Conservation (phyloP, 2,113 vertebrate genomes). For the Uropsilus gracilis region DNA sequence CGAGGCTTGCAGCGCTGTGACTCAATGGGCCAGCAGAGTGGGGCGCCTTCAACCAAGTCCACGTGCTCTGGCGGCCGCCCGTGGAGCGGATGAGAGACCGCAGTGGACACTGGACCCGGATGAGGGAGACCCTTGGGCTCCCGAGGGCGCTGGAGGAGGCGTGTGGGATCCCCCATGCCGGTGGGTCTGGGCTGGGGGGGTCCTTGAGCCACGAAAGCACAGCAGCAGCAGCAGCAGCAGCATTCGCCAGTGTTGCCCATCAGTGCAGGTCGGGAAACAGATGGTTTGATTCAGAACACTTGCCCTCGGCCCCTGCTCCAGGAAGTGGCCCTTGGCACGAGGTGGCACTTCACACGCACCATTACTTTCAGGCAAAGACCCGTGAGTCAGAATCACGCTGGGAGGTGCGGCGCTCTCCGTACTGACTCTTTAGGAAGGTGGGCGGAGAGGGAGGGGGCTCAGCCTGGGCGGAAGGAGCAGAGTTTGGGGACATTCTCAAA, state of each 20-base stretch:
- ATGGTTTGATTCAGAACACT: constrained; percentile 38
- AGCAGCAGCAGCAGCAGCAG: too few species aligned
- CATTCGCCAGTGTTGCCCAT: too few species aligned
- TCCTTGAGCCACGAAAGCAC: background rate
- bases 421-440: constrained; percentile 38
- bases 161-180: background rate
- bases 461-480: background rate
- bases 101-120: background rate
- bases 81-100: too few species aligned
- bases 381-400: constrained; percentile 55
- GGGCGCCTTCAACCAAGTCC: background rate
- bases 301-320: background rate
- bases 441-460: constrained; percentile 21
- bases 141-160: fast-evolving
- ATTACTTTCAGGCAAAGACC: constrained; percentile 64
- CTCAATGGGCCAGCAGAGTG: constrained; percentile 44
- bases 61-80: background rate
- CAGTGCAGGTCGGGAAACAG: too few species aligned
- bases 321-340: constrained; percentile 52
- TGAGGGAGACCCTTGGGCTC: background rate
- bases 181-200: background rate
- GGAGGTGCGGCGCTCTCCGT: constrained; percentile 44
- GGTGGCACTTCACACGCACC: background rate
- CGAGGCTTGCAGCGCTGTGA: background rate
- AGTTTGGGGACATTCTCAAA: background rate